Base-by-base conservation (phyloP, 2,888 invertebrate species). In the Griposia aprilina region DNA sequence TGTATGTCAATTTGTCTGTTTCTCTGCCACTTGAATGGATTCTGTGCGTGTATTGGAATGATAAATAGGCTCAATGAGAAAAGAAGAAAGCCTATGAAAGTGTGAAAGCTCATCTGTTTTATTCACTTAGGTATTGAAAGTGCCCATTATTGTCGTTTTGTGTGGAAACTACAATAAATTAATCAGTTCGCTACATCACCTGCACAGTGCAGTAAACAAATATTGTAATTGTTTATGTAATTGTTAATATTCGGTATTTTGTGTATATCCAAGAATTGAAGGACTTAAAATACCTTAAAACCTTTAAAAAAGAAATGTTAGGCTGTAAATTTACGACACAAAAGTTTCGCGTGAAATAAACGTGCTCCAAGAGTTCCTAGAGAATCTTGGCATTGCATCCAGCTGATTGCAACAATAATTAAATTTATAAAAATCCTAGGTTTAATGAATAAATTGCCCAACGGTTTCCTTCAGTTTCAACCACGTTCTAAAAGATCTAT, bases 11-110 rank as follows among this genome's bases (percentile, higher is more conserved):
- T 68, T 63, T 60, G 81, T 65, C 55, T 60, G 36, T 69, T 81
- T 55, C 8, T 59, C 23, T 69, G 45, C n/a, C 5, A 65, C 17
- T 67, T n/a, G 13, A 76, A 76, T 76, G 48, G n/a, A 41, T 65
- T 59, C 11, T 65, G n/a, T 77, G 78, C 82, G 59, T 74, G 84
- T 71, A 30, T 57, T 50, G 20, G 3, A n/a, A 57, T 41, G 26
- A 78, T 68, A n/a, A 23, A 62, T 69, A 13, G 41, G 30, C 8
- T 57, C 7, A 57, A 10, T 20, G 11, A 73, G 48, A 69, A 70
- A 48, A 62, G 23, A 80, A 84, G 78, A 82, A 69, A 82, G 52
- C 13, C 50, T 69, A 10, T 41, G 59, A 80, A 81, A 60, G 26
- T 66, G 48, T 74, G 59, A 66, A 81, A 81, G 65, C n/a, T 65